Base-by-base conservation (phyloP, 2,113 vertebrate species). In the Rhinoptilus africanus region DNA sequence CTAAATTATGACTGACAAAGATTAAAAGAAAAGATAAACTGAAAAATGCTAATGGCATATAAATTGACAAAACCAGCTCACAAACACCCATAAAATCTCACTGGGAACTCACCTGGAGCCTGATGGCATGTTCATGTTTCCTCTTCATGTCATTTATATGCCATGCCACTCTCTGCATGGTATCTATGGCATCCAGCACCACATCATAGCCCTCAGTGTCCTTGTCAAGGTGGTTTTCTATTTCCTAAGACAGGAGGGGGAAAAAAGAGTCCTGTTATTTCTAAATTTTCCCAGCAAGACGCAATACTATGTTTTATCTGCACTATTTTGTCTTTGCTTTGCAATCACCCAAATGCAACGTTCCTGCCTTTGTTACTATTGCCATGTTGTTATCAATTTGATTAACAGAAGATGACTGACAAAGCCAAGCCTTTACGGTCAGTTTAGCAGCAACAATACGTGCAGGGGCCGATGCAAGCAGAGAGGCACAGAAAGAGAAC, bases 141-240 rank as follows among this genome's bases (percentile, higher is more conserved):
- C 99, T 98, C 97, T 99, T 99, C 99, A 99, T 99, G 97, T 99
- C 99, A 56, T 99, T 99, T 98, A 99, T 99, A 97, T 99, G 99
- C 99, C 99, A 99, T 35, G 99, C 99, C 48, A 99, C 99, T 43
- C 99, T 98, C 98, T 99, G 99, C 99, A 99, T 99, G 16, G 99
- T 99, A 96, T 99, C 99, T 48, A 99, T 99, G 51, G 99, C 99
- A 66, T 99, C 99, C 53, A 99, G 99, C 87, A 99, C 99, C n/a
- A 99, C 99, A 41, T 99, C 99, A 4, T 99, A 99, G 43, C 98
- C 99, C 89, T 99, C 99, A 0, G 99, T 99, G 97, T 99, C 99
- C 97, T 99, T 99, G 97, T 99, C 99, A 92, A 99, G 98, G 98
- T 99, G 99, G 86, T 99, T 99, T 96, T 99, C 99, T 98, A 99